Percentiles rank a stretch among this genome's conserved stretches.
Evolutionary conservation across 2,797 vertebrate species (phyloP).

Genomic region (Schizothorax lantsangensis): DNA sequence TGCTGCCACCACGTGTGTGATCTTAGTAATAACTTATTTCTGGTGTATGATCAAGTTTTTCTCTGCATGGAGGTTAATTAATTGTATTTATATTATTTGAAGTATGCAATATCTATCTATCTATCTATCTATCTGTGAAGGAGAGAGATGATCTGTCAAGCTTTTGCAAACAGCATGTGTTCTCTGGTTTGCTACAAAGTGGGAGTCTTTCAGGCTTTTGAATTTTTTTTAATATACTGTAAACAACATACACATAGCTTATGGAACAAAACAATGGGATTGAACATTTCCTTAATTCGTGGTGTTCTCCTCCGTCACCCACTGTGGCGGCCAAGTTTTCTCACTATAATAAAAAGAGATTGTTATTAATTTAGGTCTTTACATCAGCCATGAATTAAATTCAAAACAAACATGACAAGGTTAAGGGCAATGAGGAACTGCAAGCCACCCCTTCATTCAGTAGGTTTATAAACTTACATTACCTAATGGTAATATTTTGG

Average conservation of each 20-base stretch:
- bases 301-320: conserved; percentile 10
- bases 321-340: conserved; percentile 3
- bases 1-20: too few species aligned
- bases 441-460: conserved; percentile 7
- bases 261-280: conserved; percentile 10
- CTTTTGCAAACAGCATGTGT: neutral
- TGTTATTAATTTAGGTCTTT: conserved; percentile 9
- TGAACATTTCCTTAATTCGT: neutral
- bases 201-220: neutral
- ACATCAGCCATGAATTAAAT: conserved; percentile 16
- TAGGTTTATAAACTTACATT: conserved; percentile 13
- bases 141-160: neutral
- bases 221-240: neutral
- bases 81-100: neutral
- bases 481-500: conserved; percentile 9
- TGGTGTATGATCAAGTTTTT: neutral
- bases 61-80: neutral
- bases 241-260: neutral
- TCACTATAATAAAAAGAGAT: neutral
- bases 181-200: conserved; percentile 3
- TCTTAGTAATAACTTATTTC: neutral
- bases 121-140: neutral
- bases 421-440: conserved; percentile 6
- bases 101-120: neutral
- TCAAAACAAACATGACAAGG: conserved; percentile 9